Evolutionary conservation across 2,113 vertebrate species (phyloP).

Genomic region (Silurus glanis): DNA sequence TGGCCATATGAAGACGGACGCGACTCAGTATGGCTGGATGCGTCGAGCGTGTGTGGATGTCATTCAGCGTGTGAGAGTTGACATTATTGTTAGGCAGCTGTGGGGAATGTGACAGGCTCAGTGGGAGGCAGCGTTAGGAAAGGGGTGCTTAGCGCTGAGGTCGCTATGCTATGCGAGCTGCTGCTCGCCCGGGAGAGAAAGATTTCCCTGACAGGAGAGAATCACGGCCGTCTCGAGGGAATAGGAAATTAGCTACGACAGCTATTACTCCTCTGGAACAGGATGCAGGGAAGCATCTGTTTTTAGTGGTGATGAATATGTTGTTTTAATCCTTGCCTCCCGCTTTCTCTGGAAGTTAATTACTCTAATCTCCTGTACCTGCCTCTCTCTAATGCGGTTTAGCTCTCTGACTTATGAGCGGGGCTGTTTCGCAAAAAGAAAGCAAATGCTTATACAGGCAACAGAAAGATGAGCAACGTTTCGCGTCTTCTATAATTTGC

Average conservation of each 20-base stretch:
- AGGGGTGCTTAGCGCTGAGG: slow-evolving; percentile 37
- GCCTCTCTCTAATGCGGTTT: slow-evolving; percentile 55
- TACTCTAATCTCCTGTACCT: slow-evolving; percentile 55
- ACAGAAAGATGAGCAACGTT: slow-evolving; percentile 10
- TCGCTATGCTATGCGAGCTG: slow-evolving; percentile 33
- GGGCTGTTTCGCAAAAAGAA: slow-evolving; percentile 27
- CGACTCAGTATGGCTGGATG: slow-evolving; percentile 19
- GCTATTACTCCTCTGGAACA: slow-evolving; percentile 54
- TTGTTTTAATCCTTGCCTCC: slow-evolving; percentile 55
- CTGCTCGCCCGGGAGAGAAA: slow-evolving; percentile 45
- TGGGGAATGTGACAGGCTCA: slow-evolving; percentile 45
- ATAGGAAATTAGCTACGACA: slow-evolving; percentile 60
- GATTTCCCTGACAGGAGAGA: slow-evolving; percentile 59
- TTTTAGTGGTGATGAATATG: slow-evolving; percentile 57
- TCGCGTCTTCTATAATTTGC: not conserved
- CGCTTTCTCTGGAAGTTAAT: slow-evolving; percentile 50
- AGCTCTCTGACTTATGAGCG: slow-evolving; percentile 49
- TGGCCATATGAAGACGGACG: slow-evolving; percentile 26
- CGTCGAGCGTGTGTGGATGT: slow-evolving; percentile 4
- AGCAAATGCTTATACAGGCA: not conserved
- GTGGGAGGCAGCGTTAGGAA: slow-evolving; percentile 40
- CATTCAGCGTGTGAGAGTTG: slow-evolving; percentile 29
- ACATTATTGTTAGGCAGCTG: slow-evolving; percentile 48
- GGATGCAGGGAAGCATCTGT: slow-evolving; percentile 54
- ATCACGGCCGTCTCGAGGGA: slow-evolving; percentile 52